Conservation (phyloP, 2,113 vertebrate species). For the Prunella fulvescens region DNA sequence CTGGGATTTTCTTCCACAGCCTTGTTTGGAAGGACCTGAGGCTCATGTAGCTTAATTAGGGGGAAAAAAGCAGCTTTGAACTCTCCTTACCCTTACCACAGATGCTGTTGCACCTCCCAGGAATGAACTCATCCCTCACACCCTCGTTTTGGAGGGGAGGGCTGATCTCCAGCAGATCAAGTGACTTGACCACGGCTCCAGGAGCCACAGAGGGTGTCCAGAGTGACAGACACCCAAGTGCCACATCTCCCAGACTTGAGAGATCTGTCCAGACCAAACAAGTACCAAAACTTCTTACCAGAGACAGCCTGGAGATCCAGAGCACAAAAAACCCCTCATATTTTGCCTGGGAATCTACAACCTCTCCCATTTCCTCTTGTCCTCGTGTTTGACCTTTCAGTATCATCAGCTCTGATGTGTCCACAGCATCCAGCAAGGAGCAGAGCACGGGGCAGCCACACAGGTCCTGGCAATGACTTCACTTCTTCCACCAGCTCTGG, state of each 20-base stretch:
- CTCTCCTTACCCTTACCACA: not conserved
- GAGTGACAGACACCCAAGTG: not conserved
- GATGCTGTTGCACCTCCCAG: not conserved
- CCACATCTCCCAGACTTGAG: not conserved
- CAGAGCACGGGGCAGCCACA: not conserved
- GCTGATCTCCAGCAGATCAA: not conserved
- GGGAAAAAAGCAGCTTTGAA: not conserved
- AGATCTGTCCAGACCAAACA: not conserved
- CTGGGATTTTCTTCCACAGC: not conserved
- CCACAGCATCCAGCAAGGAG: not conserved
- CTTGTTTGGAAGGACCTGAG: not conserved
- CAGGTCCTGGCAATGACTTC: slow-evolving; percentile 34
- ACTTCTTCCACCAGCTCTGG: slow-evolving; percentile 58
- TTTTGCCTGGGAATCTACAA: not conserved
- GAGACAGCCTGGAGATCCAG: not conserved
- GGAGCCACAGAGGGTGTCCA: not conserved
- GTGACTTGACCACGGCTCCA: not conserved
- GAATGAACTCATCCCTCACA: not conserved
- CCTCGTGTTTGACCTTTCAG: accelerated
- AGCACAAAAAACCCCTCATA: accelerated
- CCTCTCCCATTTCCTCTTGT: not conserved
- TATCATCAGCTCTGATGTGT: not conserved
- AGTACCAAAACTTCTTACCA: not conserved
- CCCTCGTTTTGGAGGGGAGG: accelerated
- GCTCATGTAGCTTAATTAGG: not conserved